Percentiles rank a stretch among this genome's conserved stretches.
Evolutionary conservation across 2,113 vertebrate species (phyloP).

Genomic region (Callorhinus ursinus): DNA sequence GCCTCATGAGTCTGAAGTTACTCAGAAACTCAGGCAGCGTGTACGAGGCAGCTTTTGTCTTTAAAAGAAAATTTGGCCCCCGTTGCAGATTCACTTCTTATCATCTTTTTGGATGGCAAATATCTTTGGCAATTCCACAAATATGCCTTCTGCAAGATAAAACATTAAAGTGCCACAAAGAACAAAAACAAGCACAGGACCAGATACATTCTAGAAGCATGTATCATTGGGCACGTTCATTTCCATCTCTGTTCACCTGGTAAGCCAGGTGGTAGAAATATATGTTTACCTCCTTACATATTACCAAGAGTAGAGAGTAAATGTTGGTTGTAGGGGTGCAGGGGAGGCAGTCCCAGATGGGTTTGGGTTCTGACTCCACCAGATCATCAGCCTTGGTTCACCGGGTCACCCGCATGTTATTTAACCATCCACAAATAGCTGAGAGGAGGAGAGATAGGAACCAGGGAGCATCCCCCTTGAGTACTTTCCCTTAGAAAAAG

Average conservation of each 20-base stretch:
- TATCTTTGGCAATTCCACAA: conserved; percentile 20
- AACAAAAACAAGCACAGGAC: background rate
- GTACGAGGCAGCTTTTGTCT: background rate
- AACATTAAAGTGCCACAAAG: background rate
- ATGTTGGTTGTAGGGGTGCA: no score
- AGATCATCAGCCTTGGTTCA: background rate
- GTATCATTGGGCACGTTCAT: background rate
- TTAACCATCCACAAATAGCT: background rate
- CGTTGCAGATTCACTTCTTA: background rate
- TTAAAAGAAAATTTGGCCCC: background rate
- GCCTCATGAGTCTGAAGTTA: background rate
- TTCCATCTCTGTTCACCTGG: background rate
- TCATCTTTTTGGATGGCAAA: background rate
- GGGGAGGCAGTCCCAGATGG: background rate
- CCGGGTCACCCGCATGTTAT: background rate
- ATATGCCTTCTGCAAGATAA: background rate
- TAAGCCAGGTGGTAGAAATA: background rate
- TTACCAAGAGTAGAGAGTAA: background rate
- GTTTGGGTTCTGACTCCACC: background rate
- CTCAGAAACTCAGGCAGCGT: background rate
- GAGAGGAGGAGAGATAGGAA: background rate
- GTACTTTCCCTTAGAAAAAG: background rate
- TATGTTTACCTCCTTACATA: background rate
- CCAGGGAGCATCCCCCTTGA: background rate
- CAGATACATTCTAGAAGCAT: background rate